Percentiles rank a stretch among this genome's conserved stretches.
These are phyloP conservation scores for Alectoris magna DNA, from an alignment of 2,797 vertebrate species.

Conservation along the genomic window DNA sequence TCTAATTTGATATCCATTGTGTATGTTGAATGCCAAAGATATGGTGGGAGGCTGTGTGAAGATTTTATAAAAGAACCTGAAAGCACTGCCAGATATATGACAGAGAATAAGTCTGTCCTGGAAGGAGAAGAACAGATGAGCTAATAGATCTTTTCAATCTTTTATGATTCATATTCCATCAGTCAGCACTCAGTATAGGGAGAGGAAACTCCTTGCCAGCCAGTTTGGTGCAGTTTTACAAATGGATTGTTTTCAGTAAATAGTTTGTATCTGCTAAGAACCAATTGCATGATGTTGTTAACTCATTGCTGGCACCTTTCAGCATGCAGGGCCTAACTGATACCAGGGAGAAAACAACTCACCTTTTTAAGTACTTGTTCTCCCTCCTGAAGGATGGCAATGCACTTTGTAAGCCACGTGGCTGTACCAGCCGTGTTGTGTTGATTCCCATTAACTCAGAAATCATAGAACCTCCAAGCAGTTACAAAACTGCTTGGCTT, in stretches of 20 bases:
- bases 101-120: not conserved
- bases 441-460: not conserved
- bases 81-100: not conserved
- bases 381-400: not conserved
- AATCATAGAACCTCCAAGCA: not conserved
- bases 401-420: not conserved
- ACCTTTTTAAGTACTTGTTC: not conserved
- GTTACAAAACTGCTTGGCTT: fast-evolving
- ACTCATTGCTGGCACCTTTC: not conserved
- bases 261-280: conserved; percentile 7
- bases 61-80: not conserved
- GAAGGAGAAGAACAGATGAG: not conserved
- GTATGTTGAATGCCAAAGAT: not conserved
- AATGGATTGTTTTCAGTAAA: not conserved
- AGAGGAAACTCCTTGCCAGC: not conserved
- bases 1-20: not conserved
- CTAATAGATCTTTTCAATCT: not conserved
- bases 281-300: not conserved
- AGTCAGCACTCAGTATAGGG: not conserved
- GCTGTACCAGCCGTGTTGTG: not conserved
- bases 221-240: not conserved
- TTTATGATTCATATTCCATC: not conserved
- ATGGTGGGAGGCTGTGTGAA: not conserved
- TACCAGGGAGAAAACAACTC: not conserved
- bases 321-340: not conserved